A percentile compares a stretch with the other conserved stretches of the same genome.
Evolutionary conservation across 2,888 invertebrate genomes (phyloP).

Genomic region (Leptarthrus brevirostris): DNA sequence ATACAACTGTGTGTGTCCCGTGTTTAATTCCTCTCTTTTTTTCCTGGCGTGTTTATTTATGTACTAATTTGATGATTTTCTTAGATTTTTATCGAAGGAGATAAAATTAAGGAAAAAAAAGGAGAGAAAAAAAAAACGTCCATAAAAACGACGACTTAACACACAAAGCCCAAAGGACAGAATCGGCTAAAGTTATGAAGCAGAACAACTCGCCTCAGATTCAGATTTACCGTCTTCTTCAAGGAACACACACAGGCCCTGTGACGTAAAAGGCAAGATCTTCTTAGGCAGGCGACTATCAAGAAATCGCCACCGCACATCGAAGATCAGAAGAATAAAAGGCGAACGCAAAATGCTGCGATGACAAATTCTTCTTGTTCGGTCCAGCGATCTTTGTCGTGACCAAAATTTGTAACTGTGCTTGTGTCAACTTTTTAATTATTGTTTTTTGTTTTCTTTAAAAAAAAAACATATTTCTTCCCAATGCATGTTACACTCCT

Average conservation of each 20-base stretch:
- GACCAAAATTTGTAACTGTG: constrained; percentile 36
- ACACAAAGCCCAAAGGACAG: constrained; percentile 5
- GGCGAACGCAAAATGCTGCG: constrained; percentile 34
- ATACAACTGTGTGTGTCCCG: constrained; percentile 28
- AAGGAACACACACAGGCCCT: constrained; percentile 29
- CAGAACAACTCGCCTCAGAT: not conserved
- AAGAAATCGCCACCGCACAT: constrained; percentile 35
- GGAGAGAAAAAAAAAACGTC: constrained; percentile 2
- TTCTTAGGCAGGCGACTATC: not conserved
- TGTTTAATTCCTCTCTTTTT: constrained; percentile 43
- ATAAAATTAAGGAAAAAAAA: constrained; percentile 50
- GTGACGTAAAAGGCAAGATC: not conserved
- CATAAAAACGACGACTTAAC: constrained; percentile 42
- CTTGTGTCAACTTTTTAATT: constrained; percentile 15
- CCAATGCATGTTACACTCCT: not conserved
- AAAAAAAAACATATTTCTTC: constrained; percentile 11
- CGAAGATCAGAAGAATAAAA: constrained; percentile 18
- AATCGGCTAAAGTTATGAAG: constrained; percentile 27
- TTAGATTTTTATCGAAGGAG: constrained; percentile 53
- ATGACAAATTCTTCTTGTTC: constrained; percentile 49
- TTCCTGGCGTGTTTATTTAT: constrained; percentile 49
- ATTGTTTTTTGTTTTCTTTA: not conserved
- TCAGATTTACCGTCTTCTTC: not conserved
- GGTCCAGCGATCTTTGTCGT: constrained; percentile 6
- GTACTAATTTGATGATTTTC: constrained; percentile 54